Base-by-base conservation (phyloP, 1,140 invertebrate species). In the Atopsyche davidsoni region DNA sequence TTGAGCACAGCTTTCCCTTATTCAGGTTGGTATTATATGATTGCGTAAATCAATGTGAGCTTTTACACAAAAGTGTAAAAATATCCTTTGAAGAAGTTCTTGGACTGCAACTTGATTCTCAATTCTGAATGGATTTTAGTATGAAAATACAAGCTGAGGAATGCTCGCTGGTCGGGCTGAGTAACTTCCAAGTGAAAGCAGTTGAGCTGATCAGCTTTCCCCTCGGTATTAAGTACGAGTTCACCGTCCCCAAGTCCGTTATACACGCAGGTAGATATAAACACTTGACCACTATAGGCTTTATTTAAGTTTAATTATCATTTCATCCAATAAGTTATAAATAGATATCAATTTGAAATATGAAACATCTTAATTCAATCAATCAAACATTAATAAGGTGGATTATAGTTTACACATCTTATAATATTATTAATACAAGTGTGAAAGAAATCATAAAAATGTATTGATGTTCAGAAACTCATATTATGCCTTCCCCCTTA, bases 221-320 rank as follows among this genome's bases (percentile, higher is more conserved):
- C 7, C 38, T 51, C 6, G 40, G 35, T 23, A 1, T 58, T 10
- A 46, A 23, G 18, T 58, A 45, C 32, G 48, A 59, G 9, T 21
- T 44, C 21, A 46, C 38, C n/a, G 31, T 57, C 1, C 54, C 55
- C 22, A 32, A 55, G 44, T 52, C 32, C 34, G 43, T 51, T 16
- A 2, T 56, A 1, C 39, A 45, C 13, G 28, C 49, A 40, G 58
- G 61, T 62, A 51, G 36, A 35, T 24, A 11, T 45, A n/a, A n/a
- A n/a, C n/a, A n/a, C n/a, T 32, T 19, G 22, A 13, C 13, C 9
- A 35, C 19, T 43, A 14, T 34, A 14, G 28, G 14, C 10, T 40
- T 4, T n/a, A n/a, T n/a, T n/a, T n/a, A 25, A 17, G 28, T 18
- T 24, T 41, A 47, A 36, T 9, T 10, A 23, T 25, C 19, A 43